These are phyloP conservation scores for Phymastichus coffea DNA, from an alignment of 1,140 invertebrate species.

Conservation along the genomic window DNA sequence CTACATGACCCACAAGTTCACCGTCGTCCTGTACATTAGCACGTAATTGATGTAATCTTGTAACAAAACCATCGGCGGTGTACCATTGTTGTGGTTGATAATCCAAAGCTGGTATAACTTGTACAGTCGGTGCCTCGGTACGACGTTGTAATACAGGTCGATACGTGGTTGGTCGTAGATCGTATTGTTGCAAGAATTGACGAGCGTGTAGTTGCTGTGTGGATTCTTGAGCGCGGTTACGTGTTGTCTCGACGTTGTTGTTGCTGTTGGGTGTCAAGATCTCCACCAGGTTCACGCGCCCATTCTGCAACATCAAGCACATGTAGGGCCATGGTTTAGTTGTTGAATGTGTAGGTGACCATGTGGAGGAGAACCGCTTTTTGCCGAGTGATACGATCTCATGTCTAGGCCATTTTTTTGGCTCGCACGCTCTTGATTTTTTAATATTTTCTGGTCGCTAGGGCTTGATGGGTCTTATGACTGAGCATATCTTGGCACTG, in stretches of 20 bases:
- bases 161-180: slow-evolving; percentile 50
- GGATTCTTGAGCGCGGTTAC: background rate
- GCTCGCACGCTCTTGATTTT: no score
- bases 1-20: no score
- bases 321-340: no score
- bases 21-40: slow-evolving; percentile 26
- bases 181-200: slow-evolving; percentile 37
- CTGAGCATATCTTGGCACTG: no score
- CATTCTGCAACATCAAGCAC: background rate
- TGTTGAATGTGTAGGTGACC: no score
- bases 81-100: slow-evolving; percentile 41
- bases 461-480: no score
- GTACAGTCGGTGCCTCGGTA: slow-evolving; percentile 36
- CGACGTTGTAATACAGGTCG: slow-evolving; percentile 42
- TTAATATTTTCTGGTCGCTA: no score
- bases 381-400: no score
- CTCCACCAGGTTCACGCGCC: background rate
- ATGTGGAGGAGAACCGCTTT: no score
- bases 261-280: background rate
- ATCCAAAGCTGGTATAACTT: slow-evolving; percentile 46
- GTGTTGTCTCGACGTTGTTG: background rate
- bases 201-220: background rate
- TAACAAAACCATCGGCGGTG: background rate
- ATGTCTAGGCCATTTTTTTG: no score
- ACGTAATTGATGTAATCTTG: slow-evolving; percentile 6